Evolutionary conservation across 2,797 vertebrate genomes (phyloP), one percentile per base, ranked within the genome.

Genomic region (Lithobates sylvaticus): DNA sequence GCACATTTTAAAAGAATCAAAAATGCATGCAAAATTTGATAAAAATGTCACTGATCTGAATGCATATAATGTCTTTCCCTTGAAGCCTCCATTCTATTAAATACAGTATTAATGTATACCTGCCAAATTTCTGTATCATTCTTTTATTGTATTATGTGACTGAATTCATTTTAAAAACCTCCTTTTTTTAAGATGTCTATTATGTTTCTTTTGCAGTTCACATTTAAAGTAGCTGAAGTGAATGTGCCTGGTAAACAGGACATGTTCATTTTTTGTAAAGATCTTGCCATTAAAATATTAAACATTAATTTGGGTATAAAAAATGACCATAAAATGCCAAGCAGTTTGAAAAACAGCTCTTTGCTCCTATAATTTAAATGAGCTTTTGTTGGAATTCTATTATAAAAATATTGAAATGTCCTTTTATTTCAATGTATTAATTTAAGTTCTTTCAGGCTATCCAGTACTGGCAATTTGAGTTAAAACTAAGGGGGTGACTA

Each of bases 1-100:
- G 80, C 80, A 81, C 80, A 69, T 82, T 83, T 83, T 78, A 87
- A 87, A 87, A 75, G 61, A 78, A 50, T 84, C 80, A 84, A 83
- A 87, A 87, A 84, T 61, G 81, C 86, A 84, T 87, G 70, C 81
- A 87, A 83, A 87, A 87, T 87, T 78, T 87, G 75, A 83, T 86
- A 74, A 87, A 87, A 84, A 87, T 87, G 76, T 84, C 81, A 87
- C 39, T 87, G 81, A 79, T 87, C 81, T 84, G 81, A 84, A 87
- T 87, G 70, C 76, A 72, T 78, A 67, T 79, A 87, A 87, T 82
- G 75, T 84, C 81, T 84, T 87, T 84, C 78, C 73, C 76, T 68
- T 71, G 32, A 76, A 81, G 72, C 73, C 23, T 13, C 50, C 72
- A 68, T 83, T 83, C 72, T 69, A 86, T 77, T 86, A 86, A 71